These are phyloP conservation scores for Microcebus murinus DNA, from an alignment of 2,113 vertebrate species.

Conservation along the genomic window DNA sequence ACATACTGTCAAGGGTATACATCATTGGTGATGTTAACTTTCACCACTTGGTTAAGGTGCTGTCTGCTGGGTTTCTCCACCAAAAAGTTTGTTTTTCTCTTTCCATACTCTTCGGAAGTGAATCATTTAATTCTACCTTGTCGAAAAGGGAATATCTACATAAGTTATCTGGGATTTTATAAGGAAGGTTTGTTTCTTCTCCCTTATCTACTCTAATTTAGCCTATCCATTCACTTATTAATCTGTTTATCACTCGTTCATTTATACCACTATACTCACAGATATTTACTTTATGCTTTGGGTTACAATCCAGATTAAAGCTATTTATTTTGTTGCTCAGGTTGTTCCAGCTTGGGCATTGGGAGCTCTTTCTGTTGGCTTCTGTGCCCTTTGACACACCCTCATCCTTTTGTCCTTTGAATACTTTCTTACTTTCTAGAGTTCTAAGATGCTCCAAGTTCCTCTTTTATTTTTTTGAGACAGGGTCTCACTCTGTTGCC, in stretches of 20 bases:
- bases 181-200: not conserved
- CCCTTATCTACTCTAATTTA: not conserved
- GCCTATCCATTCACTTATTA: not conserved
- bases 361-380: not conserved
- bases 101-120: not conserved
- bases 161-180: not conserved
- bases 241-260: not conserved
- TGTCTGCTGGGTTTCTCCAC: not conserved
- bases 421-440: not conserved
- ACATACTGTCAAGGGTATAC: not conserved
- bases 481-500: too few species aligned
- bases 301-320: not conserved
- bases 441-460: not conserved
- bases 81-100: not conserved
- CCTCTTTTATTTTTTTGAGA: too few species aligned
- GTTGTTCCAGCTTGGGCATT: not conserved
- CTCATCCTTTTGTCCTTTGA: not conserved
- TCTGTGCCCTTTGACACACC: not conserved
- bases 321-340: not conserved
- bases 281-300: conserved; percentile 29
- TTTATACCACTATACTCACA: not conserved
- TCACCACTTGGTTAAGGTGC: not conserved
- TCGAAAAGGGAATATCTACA: not conserved
- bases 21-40: not conserved
- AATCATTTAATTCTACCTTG: not conserved